phyloP scores from a whole-genome alignment of 1,140 invertebrate species.

The Nymphalis io region DNA sequence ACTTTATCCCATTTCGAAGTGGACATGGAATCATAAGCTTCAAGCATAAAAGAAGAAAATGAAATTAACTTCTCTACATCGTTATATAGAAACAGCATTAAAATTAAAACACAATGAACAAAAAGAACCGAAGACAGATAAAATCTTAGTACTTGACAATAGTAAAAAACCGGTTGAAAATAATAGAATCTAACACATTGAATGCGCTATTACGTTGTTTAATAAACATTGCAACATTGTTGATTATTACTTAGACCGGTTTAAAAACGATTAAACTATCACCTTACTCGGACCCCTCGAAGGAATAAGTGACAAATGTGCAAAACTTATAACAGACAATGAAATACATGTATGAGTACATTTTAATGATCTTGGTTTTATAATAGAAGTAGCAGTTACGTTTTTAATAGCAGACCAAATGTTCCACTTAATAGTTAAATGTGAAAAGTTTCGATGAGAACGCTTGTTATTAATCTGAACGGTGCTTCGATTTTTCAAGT shows the following conservation, averaged over 20 bases:
- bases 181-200: conserved; percentile 46
- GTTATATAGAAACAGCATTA: conserved; percentile 40
- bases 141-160: conserved; percentile 37
- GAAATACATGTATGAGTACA: conserved; percentile 58
- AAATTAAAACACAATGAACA: conserved; percentile 39
- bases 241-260: conserved; percentile 66
- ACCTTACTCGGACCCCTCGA: conserved; percentile 41
- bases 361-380: conserved; percentile 68
- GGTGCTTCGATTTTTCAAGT: conserved; percentile 44
- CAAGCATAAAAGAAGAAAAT: conserved; percentile 42
- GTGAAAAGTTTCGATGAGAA: conserved; percentile 60
- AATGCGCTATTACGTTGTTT: conserved; percentile 73
- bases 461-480: conserved; percentile 56
- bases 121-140: conserved; percentile 42
- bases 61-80: conserved; percentile 43
- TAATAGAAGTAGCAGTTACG: conserved; percentile 55
- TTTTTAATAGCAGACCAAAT: conserved; percentile 69
- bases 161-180: conserved; percentile 52
- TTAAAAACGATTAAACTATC: conserved; percentile 50
- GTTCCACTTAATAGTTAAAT: conserved; percentile 44
- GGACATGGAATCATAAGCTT: conserved; percentile 30
- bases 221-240: conserved; percentile 78
- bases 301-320: conserved; percentile 50
- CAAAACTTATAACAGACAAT: conserved; percentile 66
- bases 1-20: conserved; percentile 27